Evolutionary conservation across 2,113 vertebrate species (phyloP).

Genomic region (Paracanthobrama guichenoti): DNA sequence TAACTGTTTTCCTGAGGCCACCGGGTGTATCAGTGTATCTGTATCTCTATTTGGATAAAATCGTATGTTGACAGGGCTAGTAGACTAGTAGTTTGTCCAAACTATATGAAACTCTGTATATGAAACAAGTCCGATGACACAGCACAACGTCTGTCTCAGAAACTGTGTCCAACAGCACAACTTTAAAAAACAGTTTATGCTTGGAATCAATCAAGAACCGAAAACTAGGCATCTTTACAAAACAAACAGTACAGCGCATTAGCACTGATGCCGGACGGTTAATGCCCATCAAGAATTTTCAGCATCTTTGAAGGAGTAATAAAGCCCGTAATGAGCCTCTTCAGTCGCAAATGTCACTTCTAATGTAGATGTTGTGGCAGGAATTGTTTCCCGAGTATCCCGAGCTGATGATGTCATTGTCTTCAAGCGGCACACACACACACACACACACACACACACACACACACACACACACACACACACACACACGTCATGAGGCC

Average conservation of each 20-base stretch:
- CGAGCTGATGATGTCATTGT: neutral
- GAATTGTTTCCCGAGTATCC: constrained; percentile 12
- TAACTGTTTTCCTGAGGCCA: no score
- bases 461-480: neutral
- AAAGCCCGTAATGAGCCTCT: constrained; percentile 26
- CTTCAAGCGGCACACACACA: neutral
- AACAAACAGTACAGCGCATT: neutral
- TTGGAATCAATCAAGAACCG: neutral
- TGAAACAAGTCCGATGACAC: no score
- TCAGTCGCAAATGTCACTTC: constrained; percentile 12
- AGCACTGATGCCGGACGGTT: neutral
- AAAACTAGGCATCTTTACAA: neutral
- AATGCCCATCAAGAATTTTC: neutral
- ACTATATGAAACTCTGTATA: no score
- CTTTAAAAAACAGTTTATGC: no score
- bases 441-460: no score
- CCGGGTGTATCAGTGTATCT: no score
- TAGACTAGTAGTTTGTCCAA: no score
- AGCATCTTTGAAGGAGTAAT: constrained; percentile 27
- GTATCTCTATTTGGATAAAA: no score
- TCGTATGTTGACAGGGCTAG: no score
- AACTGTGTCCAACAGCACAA: no score
- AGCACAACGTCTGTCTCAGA: no score
- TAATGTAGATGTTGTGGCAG: constrained; percentile 16
- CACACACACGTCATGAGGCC: neutral